Evolutionary conservation across 1,140 invertebrate species (phyloP).

Genomic region (Daktulosphaira vitifoliae): DNA sequence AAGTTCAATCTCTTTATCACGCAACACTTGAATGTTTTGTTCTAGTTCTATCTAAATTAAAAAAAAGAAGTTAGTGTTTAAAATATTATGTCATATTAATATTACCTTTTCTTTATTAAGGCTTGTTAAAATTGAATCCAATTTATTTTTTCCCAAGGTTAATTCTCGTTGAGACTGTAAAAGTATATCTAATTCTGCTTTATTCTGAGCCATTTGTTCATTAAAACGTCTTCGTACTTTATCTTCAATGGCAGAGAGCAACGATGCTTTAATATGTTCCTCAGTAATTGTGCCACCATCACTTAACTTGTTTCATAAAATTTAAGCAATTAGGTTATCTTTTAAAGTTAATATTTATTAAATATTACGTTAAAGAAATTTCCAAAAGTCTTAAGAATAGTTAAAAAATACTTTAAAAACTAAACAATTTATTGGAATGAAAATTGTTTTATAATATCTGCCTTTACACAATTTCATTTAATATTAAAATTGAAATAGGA

Average conservation of each 20-base stretch:
- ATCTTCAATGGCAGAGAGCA: conserved; percentile 90
- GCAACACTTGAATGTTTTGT: conserved; percentile 70
- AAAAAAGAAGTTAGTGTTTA: neutral
- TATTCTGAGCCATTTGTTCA: conserved; percentile 79
- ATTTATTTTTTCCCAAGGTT: conserved; percentile 69
- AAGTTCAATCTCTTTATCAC: conserved; percentile 79
- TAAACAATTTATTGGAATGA: no score
- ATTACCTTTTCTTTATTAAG: conserved; percentile 74
- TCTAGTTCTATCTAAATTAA: conserved; percentile 59
- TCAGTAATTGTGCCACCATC: conserved; percentile 75
- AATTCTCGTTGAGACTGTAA: conserved; percentile 82
- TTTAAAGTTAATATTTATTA: no score
- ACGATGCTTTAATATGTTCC: conserved; percentile 86
- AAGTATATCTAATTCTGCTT: conserved; percentile 86
- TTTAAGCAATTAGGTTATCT: no score
- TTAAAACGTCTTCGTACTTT: conserved; percentile 76
- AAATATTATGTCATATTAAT: no score
- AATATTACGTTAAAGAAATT: no score
- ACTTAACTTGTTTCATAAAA: neutral
- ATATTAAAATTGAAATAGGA: no score
- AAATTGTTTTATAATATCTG: no score
- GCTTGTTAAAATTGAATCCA: conserved; percentile 71
- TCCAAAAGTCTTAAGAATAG: no score
- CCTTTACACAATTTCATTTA: no score
- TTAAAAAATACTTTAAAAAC: no score